Percentiles rank a stretch among this genome's conserved stretches.
Conservation (phyloP, 2,888 invertebrate genomes). For the Apocheima hispidaria region DNA sequence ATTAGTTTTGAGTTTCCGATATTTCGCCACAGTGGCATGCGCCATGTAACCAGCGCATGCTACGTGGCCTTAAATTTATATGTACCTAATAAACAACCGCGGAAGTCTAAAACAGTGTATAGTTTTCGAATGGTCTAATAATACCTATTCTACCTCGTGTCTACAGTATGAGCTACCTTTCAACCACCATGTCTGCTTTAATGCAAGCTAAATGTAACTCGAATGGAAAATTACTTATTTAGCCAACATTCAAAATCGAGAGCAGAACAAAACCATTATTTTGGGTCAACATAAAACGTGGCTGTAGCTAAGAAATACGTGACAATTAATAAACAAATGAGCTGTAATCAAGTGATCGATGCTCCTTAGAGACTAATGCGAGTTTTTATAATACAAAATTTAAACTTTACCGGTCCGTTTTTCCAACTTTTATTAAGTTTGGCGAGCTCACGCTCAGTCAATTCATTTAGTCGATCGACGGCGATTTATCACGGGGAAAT, state of each 20-base stretch:
- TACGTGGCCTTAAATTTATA: too few relatives aligned
- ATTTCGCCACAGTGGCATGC: too few relatives aligned
- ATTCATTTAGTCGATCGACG: conserved; percentile 35
- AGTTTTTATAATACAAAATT: conserved; percentile 29
- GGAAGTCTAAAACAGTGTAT: too few relatives aligned
- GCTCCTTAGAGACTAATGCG: conserved; percentile 22
- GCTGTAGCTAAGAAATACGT: conserved; percentile 5
- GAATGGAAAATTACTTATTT: too few relatives aligned
- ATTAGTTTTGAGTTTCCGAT: too few relatives aligned
- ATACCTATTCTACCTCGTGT: too few relatives aligned
- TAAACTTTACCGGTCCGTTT: conserved; percentile 25
- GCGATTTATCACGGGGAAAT: conserved; percentile 35
- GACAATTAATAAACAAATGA: conserved; percentile 20
- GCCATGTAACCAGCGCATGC: too few relatives aligned
- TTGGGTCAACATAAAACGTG: background rate
- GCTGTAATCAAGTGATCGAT: conserved; percentile 29
- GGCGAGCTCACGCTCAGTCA: conserved; percentile 34
- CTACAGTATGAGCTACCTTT: too few relatives aligned
- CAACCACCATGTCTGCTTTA: too few relatives aligned
- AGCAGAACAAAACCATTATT: background rate
- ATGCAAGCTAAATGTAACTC: too few relatives aligned
- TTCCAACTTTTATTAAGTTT: conserved; percentile 31
- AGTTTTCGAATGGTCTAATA: too few relatives aligned
- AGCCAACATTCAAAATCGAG: background rate
- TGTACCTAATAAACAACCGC: too few relatives aligned